A percentile compares a stretch with the other conserved stretches of the same genome.
These are phyloP conservation scores for Vultur gryphus DNA, from an alignment of 2,797 vertebrate genomes.

Conservation along the genomic window DNA sequence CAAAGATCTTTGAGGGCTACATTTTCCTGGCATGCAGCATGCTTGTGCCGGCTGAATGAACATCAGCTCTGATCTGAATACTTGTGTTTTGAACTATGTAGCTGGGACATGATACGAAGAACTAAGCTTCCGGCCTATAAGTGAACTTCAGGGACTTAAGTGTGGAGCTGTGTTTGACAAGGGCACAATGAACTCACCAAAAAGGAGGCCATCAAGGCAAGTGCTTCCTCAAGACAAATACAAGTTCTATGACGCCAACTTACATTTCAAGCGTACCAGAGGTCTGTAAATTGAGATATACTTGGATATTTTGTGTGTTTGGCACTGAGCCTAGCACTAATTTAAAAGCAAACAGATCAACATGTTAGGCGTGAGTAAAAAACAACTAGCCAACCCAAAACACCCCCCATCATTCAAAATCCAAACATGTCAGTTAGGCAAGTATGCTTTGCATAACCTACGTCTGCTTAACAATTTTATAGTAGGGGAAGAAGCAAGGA, in stretches of 20 bases:
- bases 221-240: neutral
- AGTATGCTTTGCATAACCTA: neutral
- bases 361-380: rapidly evolving
- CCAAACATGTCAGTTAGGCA: neutral
- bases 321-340: neutral
- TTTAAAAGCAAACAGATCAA: neutral
- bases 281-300: neutral
- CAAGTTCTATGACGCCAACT: neutral
- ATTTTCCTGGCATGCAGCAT: neutral
- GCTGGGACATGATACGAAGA: neutral
- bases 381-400: neutral
- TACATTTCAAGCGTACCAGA: neutral
- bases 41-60: neutral
- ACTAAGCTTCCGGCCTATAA: neutral
- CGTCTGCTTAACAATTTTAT: neutral
- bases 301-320: neutral
- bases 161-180: neutral
- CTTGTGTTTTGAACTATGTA: neutral
- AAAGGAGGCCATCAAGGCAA: neutral
- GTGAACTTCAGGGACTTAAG: neutral
- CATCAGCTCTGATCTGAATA: neutral
- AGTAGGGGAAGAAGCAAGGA: neutral
- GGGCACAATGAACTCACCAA: neutral
- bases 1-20: neutral
- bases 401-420: neutral